Evolutionary conservation across 2,113 vertebrate genomes (phyloP), one percentile per base, ranked within the genome.

Genomic region (Lycaon pictus): DNA sequence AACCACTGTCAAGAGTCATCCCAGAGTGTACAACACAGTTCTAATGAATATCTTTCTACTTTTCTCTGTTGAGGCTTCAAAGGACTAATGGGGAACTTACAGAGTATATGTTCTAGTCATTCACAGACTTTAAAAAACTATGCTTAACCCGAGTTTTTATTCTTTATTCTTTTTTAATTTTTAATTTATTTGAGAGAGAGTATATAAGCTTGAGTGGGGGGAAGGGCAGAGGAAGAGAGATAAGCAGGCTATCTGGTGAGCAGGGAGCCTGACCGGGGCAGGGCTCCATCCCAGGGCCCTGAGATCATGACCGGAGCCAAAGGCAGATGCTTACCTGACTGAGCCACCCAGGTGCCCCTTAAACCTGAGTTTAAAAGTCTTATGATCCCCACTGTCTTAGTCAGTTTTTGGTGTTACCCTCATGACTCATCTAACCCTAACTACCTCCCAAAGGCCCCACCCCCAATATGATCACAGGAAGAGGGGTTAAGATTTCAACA

Each of bases 1-100:
- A 43, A 43, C 7, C 0, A 1, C 25, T 2, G 60, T 4, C 0
- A 1, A 19, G 63, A 22, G 65, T 2, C 29, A 19, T 19, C 60
- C 27, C 13, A 55, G 53, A 7, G 37, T 12, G 11, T 11, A 19
- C 16, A 48, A 7, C 16, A 19, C 13, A 12, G 25, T 60, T 77
- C 48, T 91, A 55, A 51, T 17, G 5, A 37, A 9, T 32, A 25
- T 11, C 29, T 43, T 71, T 55, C 58, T 77, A 1, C 43, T 89
- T 74, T 63, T 88, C 74, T 51, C 13, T 65, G 67, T 43, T 16
- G 63, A 72, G 86, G 4, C 51, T 82, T 53, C 35, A 63, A 55
- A 87, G 29, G n/a, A n/a, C n/a, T 11, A 51, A 35, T 32, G 58
- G 88, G 32, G 23, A 72, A 67, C 22, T 23, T 53, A 51, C 0